Base-by-base conservation (phyloP, 2,888 invertebrate genomes). In the Metacarcinus magister region DNA sequence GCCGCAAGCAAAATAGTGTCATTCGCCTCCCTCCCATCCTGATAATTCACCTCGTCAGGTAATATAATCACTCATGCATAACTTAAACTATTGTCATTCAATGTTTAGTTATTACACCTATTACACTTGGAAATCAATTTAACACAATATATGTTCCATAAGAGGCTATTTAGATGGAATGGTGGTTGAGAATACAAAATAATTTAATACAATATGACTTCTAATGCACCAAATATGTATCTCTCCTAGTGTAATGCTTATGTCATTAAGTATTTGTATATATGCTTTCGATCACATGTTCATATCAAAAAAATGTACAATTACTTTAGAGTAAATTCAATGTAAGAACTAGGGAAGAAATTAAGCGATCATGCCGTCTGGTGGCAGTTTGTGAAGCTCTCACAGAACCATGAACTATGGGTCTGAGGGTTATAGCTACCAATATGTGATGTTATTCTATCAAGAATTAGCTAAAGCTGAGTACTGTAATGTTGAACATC, bases 31-130 rank as follows among this genome's bases (percentile, higher is more conserved):
- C 87, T 87, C 32, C 87, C 13, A 16, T 87, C 39, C 87, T 87
- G 87, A 39, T 87, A 10, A 87, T 87, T n/a, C 87, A 87, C 10
- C 87, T 87, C 13, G 32, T 39, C 87, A 87, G 87, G 87, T 87
- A 87, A 39, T 39, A 39, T 87, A 4, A 19, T 87, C 16, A 87
- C 39, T 87, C 16, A 19, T 87, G 28, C 7, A 75, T 13, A 13
- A 54, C 54, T 54, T 8, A 75, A 28, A 10, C 7, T 39, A 39
- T 32, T 13, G 3, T 87, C 16, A 13, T 23, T 16, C 87, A 8
- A 87, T 7, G 13, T 39, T 87, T 32, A 16, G 16, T 39, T 87
- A 2, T 5, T 87, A 13, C 28, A 87, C 7, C 39, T 87, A 32
- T 16, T 32, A 28, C 4, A n/a, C 1, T n/a, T 3, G 23, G 23